Conservation (phyloP, 1,140 invertebrate species). For the Drosophila subobscura region DNA sequence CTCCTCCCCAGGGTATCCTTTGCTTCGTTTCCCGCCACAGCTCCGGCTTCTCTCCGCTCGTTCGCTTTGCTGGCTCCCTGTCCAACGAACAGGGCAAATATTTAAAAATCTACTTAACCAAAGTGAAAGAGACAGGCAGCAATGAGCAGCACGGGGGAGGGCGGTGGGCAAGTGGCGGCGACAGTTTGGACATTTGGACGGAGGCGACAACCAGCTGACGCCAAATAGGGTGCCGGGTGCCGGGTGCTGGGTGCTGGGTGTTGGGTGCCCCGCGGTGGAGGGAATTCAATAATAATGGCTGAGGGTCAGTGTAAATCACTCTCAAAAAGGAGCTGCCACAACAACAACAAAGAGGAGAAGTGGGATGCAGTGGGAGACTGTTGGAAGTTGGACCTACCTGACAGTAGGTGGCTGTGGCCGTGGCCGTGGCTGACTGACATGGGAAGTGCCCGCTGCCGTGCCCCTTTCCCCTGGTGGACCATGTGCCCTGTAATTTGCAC, state of each 20-base stretch:
- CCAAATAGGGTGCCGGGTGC: slow-evolving; percentile 16
- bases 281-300: slow-evolving; percentile 73
- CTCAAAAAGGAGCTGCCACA: slow-evolving; percentile 10
- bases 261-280: background rate
- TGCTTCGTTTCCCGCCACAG: too few species aligned
- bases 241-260: background rate
- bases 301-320: slow-evolving; percentile 68
- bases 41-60: slow-evolving; percentile 2
- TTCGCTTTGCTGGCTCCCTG: slow-evolving; percentile 9
- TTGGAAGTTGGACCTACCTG: slow-evolving; percentile 6
- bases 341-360: too few species aligned
- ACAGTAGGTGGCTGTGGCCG: slow-evolving; percentile 26
- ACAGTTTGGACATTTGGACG: slow-evolving; percentile 70
- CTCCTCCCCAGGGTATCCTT: too few species aligned
- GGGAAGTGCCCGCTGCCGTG: slow-evolving; percentile 51
- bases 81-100: slow-evolving; percentile 73
- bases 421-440: slow-evolving; percentile 63
- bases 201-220: slow-evolving; percentile 75
- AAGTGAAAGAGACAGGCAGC: slow-evolving; percentile 79
- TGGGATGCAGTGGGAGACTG: too few species aligned
- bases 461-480: slow-evolving; percentile 31
- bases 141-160: slow-evolving; percentile 15
- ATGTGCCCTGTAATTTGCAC: slow-evolving; percentile 50
- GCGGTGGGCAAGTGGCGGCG: slow-evolving; percentile 57
- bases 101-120: slow-evolving; percentile 81